These are phyloP conservation scores for Gerris lacustris DNA, from an alignment of 2,888 invertebrate genomes.

Conservation along the genomic window DNA sequence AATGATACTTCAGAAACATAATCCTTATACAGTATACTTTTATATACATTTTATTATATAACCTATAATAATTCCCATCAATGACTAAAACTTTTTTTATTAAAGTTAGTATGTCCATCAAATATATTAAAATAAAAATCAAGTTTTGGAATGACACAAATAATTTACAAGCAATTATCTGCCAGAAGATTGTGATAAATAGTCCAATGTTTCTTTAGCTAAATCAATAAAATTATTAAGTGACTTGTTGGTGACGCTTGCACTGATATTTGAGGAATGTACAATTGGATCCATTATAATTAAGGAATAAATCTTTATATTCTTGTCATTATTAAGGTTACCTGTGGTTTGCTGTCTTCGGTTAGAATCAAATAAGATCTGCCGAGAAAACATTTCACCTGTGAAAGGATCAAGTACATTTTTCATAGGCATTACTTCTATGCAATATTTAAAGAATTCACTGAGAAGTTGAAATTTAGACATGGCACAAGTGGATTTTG, in stretches of 20 bases:
- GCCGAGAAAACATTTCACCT: no score
- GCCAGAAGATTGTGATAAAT: background rate
- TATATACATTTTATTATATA: no score
- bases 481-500: background rate
- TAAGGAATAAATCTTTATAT: background rate
- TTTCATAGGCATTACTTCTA: background rate
- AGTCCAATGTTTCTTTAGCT: background rate
- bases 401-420: background rate
- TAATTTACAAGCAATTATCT: no score
- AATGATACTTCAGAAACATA: no score
- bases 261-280: background rate
- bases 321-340: background rate
- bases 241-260: background rate
- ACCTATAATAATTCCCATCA: no score
- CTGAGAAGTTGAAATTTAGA: background rate
- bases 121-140: no score
- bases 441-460: background rate
- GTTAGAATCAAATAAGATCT: no score
- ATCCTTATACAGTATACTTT: no score
- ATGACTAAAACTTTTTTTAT: no score
- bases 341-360: background rate
- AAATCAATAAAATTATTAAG: background rate
- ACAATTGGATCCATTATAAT: background rate
- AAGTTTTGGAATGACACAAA: no score
- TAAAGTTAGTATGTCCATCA: no score